Conservation (phyloP, 2,113 vertebrate genomes). For the Nothocercus nigrocapillus region DNA sequence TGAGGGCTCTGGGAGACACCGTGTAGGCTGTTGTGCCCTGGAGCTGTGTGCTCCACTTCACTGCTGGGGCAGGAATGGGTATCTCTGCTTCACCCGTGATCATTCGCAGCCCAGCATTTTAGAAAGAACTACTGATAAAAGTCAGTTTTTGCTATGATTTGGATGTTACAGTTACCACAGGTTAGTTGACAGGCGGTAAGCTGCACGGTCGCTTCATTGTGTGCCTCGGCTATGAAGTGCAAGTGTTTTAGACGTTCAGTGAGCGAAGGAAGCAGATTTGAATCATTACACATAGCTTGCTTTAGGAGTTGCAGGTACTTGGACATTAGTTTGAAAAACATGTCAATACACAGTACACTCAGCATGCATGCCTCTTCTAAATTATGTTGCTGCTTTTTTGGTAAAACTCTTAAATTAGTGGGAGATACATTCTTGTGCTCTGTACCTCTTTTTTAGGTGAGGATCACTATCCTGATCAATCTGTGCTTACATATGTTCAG, state of each 20-base stretch:
- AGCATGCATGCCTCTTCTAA: accelerated
- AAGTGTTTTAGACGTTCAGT: neutral
- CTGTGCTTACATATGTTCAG: neutral
- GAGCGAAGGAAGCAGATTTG: neutral
- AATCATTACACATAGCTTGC: accelerated
- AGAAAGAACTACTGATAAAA: neutral
- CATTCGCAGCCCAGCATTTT: neutral
- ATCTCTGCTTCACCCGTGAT: neutral
- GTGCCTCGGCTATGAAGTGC: neutral
- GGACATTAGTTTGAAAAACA: neutral
- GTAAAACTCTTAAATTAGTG: neutral
- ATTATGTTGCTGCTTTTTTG: neutral
- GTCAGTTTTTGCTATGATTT: neutral
- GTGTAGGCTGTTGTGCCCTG: accelerated
- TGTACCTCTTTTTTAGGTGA: neutral
- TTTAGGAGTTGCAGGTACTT: neutral
- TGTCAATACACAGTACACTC: neutral
- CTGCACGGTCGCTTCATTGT: neutral
- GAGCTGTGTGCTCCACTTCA: neutral
- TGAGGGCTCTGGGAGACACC: neutral
- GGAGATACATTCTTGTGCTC: neutral
- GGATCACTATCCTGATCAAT: neutral
- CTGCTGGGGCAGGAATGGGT: neutral
- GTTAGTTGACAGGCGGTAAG: neutral
- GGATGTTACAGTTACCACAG: neutral